Evolutionary conservation across 1,140 invertebrate species (phyloP).

Genomic region (Carcinoscorpius rotundicauda): DNA sequence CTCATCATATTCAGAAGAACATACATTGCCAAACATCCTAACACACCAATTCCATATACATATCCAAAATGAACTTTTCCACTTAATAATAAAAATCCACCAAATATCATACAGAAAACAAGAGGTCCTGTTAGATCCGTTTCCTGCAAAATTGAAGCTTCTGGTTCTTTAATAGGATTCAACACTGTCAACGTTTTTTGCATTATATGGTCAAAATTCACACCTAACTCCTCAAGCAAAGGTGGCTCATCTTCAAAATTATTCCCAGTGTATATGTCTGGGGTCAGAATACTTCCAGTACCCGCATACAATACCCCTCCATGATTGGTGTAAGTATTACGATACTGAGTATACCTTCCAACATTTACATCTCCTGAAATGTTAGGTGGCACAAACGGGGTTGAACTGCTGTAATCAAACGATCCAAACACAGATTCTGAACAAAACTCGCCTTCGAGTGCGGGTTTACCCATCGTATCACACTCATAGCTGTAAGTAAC

Average conservation of each 20-base stretch:
- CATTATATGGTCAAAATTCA: conserved; percentile 81
- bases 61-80: conserved; percentile 50
- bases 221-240: conserved; percentile 76
- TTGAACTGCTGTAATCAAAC: no score
- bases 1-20: conserved; percentile 77
- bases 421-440: no score
- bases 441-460: no score
- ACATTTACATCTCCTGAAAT: no score
- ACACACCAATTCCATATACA: conserved; percentile 86
- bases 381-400: no score
- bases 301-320: no score
- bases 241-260: conserved; percentile 56
- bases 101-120: conserved; percentile 81
- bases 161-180: conserved; percentile 67
- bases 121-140: conserved; percentile 90
- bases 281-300: conserved; percentile 17
- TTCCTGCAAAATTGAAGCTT: conserved; percentile 64
- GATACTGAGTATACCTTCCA: no score
- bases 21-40: conserved; percentile 89
- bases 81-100: conserved; percentile 49
- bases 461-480: no score
- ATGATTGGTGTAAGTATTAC: no score
- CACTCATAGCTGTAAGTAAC: no score
- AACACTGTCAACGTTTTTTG: conserved; percentile 81
- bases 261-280: conserved; percentile 8